phyloP scores from a whole-genome alignment of 2,797 vertebrate genomes.

The Danio jaintianensis region DNA sequence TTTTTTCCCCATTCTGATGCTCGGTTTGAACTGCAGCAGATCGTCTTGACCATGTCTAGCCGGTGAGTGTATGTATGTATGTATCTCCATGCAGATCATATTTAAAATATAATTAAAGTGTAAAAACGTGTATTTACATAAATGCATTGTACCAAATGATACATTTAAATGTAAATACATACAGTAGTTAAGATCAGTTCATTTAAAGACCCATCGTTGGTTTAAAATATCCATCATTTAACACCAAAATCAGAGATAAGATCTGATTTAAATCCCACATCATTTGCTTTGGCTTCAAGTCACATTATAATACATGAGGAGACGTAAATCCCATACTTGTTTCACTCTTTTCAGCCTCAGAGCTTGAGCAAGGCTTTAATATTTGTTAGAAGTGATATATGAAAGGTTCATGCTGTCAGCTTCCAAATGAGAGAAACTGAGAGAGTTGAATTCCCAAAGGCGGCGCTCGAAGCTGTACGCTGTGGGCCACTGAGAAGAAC shows the following conservation, averaged over 20 bases:
- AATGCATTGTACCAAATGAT: too few species aligned
- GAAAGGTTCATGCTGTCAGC: conserved; percentile 57
- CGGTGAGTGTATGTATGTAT: too few species aligned
- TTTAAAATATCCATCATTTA: background rate
- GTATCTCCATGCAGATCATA: too few species aligned
- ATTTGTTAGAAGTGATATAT: conserved; percentile 73
- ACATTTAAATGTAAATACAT: too few species aligned
- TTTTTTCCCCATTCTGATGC: too few species aligned
- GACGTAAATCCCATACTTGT: conserved; percentile 41
- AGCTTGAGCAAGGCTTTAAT: conserved; percentile 68
- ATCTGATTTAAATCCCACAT: background rate
- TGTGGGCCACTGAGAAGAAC: conserved; percentile 51
- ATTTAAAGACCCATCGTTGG: background rate
- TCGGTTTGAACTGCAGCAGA: too few species aligned
- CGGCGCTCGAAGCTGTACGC: conserved; percentile 57
- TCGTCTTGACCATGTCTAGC: too few species aligned
- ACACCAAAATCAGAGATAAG: background rate
- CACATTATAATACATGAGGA: background rate
- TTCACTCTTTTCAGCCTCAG: conserved; percentile 67
- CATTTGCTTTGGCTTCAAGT: background rate
- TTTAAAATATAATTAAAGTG: too few species aligned
- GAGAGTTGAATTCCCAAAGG: conserved; percentile 63
- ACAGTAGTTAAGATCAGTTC: too few species aligned
- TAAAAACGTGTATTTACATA: too few species aligned
- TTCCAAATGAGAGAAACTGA: conserved; percentile 55